phyloP scores from a whole-genome alignment of 2,797 vertebrate genomes.

The Pteronotus mesoamericanus region DNA sequence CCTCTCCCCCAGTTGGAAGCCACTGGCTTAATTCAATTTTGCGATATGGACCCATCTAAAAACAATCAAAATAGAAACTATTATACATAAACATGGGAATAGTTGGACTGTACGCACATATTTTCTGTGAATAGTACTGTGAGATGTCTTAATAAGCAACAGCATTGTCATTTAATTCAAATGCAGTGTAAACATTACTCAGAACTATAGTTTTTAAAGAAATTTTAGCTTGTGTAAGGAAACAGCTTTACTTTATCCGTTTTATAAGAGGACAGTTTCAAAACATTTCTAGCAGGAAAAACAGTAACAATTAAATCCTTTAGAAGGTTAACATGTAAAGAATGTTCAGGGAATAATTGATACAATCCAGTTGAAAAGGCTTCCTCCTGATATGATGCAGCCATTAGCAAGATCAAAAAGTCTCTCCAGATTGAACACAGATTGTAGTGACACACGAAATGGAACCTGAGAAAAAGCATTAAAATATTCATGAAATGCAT shows the following conservation, averaged over 20 bases:
- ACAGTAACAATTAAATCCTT: constrained; percentile 18
- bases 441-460: constrained; percentile 82
- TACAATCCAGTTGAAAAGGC: constrained; percentile 83
- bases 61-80: neutral
- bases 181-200: neutral
- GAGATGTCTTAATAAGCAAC: neutral
- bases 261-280: constrained; percentile 29
- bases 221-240: neutral
- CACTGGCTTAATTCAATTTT: neutral
- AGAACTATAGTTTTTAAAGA: neutral
- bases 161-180: constrained; percentile 1
- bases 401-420: constrained; percentile 87
- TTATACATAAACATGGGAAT: neutral
- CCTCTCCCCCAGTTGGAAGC: neutral
- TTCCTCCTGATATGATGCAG: constrained; percentile 79
- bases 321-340: constrained; percentile 8
- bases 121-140: neutral
- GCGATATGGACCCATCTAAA: neutral
- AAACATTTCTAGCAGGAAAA: constrained; percentile 49
- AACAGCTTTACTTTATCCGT: constrained; percentile 32
- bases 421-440: constrained; percentile 82
- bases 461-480: constrained; percentile 81
- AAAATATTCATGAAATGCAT: neutral
- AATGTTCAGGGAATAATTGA: constrained; percentile 80
- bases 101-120: neutral